A percentile compares a stretch with the other conserved stretches of the same genome.
Conservation (phyloP, 2,797 vertebrate genomes). For the Myotis myotis region DNA sequence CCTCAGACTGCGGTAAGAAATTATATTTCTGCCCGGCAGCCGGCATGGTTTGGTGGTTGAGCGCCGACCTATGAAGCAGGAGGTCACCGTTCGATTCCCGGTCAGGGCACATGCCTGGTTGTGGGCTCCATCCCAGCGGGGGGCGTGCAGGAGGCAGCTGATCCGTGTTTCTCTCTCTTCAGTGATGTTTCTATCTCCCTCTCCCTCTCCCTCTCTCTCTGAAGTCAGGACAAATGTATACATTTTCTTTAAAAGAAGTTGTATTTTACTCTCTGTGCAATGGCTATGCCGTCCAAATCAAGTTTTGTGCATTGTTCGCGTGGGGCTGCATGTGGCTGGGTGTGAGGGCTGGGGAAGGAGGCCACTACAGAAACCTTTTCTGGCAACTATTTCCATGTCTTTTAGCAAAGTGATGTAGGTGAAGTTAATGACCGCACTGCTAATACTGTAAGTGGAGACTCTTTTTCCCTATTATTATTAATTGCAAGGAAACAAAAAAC, state of each 20-base stretch:
- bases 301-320: not conserved
- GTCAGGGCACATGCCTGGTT: too few species aligned
- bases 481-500: not conserved
- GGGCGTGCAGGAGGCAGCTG: too few species aligned
- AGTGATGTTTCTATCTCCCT: too few species aligned
- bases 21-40: not conserved
- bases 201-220: too few species aligned
- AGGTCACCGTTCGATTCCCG: too few species aligned
- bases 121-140: too few species aligned
- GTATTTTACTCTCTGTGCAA: not conserved
- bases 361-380: not conserved
- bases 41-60: too few species aligned
- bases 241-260: not conserved
- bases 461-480: not conserved
- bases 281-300: not conserved
- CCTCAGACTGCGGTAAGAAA: not conserved
- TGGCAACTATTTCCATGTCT: not conserved
- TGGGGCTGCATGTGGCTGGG: not conserved
- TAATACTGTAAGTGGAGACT: not conserved
- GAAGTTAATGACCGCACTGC: too few species aligned
- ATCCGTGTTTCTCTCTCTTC: too few species aligned
- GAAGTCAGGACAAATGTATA: too few species aligned
- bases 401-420: not conserved
- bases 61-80: too few species aligned
- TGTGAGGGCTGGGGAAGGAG: not conserved